Evolutionary conservation across 2,797 vertebrate genomes (phyloP).

Genomic region (Liparis tanakae): DNA sequence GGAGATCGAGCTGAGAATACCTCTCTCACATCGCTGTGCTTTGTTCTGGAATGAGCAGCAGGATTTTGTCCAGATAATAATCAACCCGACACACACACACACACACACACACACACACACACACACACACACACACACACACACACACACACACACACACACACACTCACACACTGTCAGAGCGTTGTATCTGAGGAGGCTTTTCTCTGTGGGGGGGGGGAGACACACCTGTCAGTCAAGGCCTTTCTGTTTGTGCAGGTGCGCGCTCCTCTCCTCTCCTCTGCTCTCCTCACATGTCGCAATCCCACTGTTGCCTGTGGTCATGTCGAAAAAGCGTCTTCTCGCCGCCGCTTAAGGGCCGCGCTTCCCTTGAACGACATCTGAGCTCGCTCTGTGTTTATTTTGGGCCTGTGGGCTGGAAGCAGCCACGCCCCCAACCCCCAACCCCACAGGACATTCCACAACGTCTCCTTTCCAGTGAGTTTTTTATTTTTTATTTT

Average conservation of each 20-base stretch:
- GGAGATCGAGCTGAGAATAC: not conserved
- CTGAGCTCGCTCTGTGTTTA: not conserved
- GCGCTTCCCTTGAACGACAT: slow-evolving; percentile 14
- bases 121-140: too few relatives aligned
- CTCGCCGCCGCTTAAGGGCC: not conserved
- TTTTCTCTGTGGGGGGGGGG: too few relatives aligned
- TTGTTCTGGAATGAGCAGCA: not conserved
- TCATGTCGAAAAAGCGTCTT: not conserved
- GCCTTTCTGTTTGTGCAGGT: slow-evolving; percentile 16
- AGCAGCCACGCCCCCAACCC: slow-evolving; percentile 6
- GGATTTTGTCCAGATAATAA: not conserved
- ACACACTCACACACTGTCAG: too few relatives aligned
- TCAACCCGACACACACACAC: too few relatives aligned
- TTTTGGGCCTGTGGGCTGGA: slow-evolving; percentile 6
- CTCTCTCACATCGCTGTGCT: not conserved
- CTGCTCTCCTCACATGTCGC: not conserved
- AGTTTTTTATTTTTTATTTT: slow-evolving; percentile 12
- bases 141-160: too few relatives aligned
- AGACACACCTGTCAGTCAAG: slow-evolving; percentile 6
- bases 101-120: too few relatives aligned
- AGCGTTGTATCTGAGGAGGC: too few relatives aligned
- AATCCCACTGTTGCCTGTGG: not conserved
- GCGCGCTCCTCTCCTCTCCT: not conserved
- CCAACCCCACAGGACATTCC: slow-evolving; percentile 12
- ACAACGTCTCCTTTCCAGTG: slow-evolving; percentile 22